Percentiles rank a stretch among this genome's conserved stretches.
Evolutionary conservation across 37 sponge, comb jelly and placozoan genomes (phyloP).

Genomic region (Crambe crambe): DNA sequence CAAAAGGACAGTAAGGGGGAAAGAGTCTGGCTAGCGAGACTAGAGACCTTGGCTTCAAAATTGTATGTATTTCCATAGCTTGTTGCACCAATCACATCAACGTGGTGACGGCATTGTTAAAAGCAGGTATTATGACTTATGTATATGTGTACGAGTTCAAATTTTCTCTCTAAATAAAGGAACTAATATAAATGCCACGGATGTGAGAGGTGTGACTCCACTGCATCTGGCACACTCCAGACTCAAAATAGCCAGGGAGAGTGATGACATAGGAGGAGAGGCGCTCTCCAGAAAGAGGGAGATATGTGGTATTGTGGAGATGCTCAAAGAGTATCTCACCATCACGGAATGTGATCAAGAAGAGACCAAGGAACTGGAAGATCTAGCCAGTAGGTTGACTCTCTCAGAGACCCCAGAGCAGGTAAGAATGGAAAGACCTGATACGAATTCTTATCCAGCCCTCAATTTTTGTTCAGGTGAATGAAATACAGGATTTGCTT

Average conservation of each 20-base stretch:
- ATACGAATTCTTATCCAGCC: too few species aligned
- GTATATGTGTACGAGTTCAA: too few species aligned
- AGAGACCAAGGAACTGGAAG: constrained; percentile 53
- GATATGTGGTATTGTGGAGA: constrained; percentile 52
- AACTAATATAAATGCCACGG: constrained; percentile 52
- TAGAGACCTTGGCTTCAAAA: too few species aligned
- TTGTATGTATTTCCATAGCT: too few species aligned
- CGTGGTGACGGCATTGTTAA: constrained; percentile 57
- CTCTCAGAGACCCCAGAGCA: constrained; percentile 61
- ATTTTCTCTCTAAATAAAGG: not conserved
- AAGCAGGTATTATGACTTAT: constrained; percentile 39
- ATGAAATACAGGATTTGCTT: constrained; percentile 53
- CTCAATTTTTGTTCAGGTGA: constrained; percentile 43
- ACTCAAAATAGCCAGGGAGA: constrained; percentile 36
- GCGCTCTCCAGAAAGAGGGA: constrained; percentile 37
- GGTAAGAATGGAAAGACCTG: constrained; percentile 13
- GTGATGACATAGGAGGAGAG: constrained; percentile 8
- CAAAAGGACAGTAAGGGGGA: too few species aligned
- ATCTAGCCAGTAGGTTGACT: constrained; percentile 52
- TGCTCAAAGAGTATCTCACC: constrained; percentile 59
- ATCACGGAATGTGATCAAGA: constrained; percentile 26
- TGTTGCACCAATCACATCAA: constrained; percentile 59
- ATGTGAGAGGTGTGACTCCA: constrained; percentile 57
- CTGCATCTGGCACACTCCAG: constrained; percentile 68
- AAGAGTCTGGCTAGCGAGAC: too few species aligned